These are phyloP conservation scores for Harlomillsia oculata DNA, from an alignment of 1,140 invertebrate species.

Conservation along the genomic window DNA sequence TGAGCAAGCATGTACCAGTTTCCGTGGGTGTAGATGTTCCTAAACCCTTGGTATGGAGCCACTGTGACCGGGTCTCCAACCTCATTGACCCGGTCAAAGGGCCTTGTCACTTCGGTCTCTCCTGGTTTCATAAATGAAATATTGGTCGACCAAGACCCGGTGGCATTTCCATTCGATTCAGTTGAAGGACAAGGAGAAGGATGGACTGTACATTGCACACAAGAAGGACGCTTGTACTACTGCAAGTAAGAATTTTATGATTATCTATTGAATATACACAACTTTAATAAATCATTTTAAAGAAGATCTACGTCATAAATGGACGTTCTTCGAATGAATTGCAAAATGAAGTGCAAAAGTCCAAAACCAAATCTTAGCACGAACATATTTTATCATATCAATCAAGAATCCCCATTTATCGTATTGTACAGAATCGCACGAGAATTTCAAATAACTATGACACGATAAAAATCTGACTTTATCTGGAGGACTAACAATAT, in stretches of 20 bases:
- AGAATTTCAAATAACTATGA: too few relatives aligned
- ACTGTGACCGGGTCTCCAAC: slow-evolving; percentile 20
- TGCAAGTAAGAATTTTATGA: slow-evolving; percentile 58
- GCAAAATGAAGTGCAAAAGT: background rate
- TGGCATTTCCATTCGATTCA: slow-evolving; percentile 7
- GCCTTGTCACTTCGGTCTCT: background rate
- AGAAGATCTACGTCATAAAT: too few relatives aligned
- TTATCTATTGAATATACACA: too few relatives aligned
- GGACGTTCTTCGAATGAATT: background rate
- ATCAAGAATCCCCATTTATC: too few relatives aligned
- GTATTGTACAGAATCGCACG: too few relatives aligned
- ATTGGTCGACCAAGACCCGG: too few relatives aligned
- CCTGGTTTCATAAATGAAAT: too few relatives aligned
- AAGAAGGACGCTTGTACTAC: slow-evolving; percentile 63
- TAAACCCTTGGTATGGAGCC: slow-evolving; percentile 23
- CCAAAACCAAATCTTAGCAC: background rate
- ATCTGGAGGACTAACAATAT: too few relatives aligned
- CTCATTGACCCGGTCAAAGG: slow-evolving; percentile 19
- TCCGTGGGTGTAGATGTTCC: slow-evolving; percentile 29
- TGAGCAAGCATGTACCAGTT: too few relatives aligned
- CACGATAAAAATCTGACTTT: too few relatives aligned
- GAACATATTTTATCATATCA: slow-evolving; percentile 7
- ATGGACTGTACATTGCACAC: slow-evolving; percentile 61
- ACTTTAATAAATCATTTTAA: too few relatives aligned
- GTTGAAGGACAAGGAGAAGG: slow-evolving; percentile 39